These are phyloP conservation scores for Cnemophilus loriae DNA, from an alignment of 2,113 vertebrate genomes.

Conservation along the genomic window DNA sequence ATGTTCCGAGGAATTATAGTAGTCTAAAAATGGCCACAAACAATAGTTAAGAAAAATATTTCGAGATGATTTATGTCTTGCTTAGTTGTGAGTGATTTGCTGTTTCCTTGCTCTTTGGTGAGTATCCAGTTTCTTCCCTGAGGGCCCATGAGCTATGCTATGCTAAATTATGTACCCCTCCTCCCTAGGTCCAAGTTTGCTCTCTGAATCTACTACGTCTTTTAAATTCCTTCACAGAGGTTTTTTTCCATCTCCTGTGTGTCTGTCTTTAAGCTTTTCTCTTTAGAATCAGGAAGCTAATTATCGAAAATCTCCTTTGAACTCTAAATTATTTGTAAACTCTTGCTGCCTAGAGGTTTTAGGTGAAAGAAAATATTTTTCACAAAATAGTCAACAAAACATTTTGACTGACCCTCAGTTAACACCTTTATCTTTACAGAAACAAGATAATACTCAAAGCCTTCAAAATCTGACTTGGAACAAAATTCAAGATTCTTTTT, in stretches of 20 bases:
- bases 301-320: neutral
- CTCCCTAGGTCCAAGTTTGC: neutral
- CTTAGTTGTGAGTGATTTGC: neutral
- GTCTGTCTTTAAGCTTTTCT: neutral
- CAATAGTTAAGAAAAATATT: neutral
- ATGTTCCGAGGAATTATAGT: neutral
- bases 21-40: neutral
- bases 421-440: neutral
- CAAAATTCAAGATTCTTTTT: neutral
- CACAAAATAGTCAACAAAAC: neutral
- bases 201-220: neutral
- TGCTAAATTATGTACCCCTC: neutral
- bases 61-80: neutral
- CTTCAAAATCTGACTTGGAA: neutral
- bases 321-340: neutral
- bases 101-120: neutral
- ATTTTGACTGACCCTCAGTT: neutral
- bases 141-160: neutral
- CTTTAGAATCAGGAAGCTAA: neutral
- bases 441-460: neutral
- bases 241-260: neutral
- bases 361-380: neutral
- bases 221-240: neutral
- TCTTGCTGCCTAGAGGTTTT: neutral
- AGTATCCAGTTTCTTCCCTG: neutral